Base-by-base conservation (phyloP, 2,113 vertebrate species). In the Climacteris rufus region DNA sequence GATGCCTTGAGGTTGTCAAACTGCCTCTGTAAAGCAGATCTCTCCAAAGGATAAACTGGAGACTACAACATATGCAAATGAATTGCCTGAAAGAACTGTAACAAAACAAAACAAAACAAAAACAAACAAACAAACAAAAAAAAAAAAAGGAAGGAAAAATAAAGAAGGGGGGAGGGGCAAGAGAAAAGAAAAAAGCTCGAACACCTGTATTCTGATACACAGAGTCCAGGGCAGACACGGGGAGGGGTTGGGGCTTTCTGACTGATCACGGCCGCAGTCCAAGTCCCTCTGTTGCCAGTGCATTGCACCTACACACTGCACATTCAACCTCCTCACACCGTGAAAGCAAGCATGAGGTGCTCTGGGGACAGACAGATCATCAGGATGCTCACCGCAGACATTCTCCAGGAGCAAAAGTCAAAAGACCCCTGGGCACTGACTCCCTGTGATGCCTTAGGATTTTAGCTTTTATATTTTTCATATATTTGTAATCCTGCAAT, bases 321-420 rank as follows among this genome's bases (percentile, higher is more conserved):
- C 17, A 18, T 82, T 40, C 35, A 52, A 18, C 22, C 3, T 64
- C 30, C 33, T 50, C 17, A 39, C 1, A 2, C 28, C 35, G 27
- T 2, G 30, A 25, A 52, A 81, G 13, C 27, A 54, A 53, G 13
- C 4, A 1, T 35, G 30, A 11, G 4, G 4, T 1, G 1, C n/a
- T 52, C 15, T 49, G 27, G 21, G 25, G 19, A 33, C n/a, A 78
- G n/a, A 47, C 7, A 56, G 45, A 49, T 18, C 16, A 13, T 11
- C 21, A 35, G 15, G 10, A 2, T 5, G 37, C 3, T 2, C 44
- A 52, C 33, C 65, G 25, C 13, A n/a, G n/a, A n/a, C 9, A 4
- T 23, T 15, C 8, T 42, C 30, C 2, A 2, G 35, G 7, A 45
- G 7, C 33, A 11, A 54, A 60, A 47, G 49, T 27, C 0, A 0